These are phyloP conservation scores for Cercopithecus mona DNA, from an alignment of 2,113 vertebrate species.

Conservation along the genomic window DNA sequence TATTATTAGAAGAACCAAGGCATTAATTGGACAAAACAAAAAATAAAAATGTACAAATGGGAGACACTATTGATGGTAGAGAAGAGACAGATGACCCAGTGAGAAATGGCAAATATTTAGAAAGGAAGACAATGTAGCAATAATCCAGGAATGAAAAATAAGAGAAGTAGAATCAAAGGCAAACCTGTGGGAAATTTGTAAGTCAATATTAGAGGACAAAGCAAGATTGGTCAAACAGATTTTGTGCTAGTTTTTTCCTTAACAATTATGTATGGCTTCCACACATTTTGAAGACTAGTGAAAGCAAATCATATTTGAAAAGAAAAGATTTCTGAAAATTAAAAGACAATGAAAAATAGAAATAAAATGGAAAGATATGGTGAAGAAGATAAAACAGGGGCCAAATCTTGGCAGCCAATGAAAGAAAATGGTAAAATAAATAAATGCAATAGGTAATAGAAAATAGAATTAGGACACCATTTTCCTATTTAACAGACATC, in stretches of 20 bases:
- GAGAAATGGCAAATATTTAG: neutral
- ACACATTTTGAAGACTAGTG: neutral
- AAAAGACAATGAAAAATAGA: neutral
- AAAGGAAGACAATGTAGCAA: neutral
- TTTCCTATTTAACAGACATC: neutral
- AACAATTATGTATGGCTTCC: neutral
- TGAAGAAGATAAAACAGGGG: neutral
- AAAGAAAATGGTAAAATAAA: neutral
- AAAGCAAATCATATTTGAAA: neutral
- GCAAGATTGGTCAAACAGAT: neutral
- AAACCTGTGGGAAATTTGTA: neutral
- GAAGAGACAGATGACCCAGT: neutral
- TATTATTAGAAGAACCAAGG: neutral
- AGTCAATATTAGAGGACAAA: neutral
- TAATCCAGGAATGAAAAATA: neutral
- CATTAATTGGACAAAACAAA: neutral
- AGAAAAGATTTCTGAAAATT: neutral
- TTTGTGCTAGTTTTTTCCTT: neutral
- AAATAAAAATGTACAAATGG: neutral
- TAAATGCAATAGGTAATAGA: neutral
- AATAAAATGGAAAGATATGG: neutral
- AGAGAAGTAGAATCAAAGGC: neutral
- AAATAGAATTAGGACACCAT: neutral
- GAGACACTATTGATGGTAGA: neutral
- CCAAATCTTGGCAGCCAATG: neutral